Evolutionary conservation across 2,888 invertebrate species (phyloP), one percentile per base, ranked within the genome.

Genomic region (Tuta absoluta): DNA sequence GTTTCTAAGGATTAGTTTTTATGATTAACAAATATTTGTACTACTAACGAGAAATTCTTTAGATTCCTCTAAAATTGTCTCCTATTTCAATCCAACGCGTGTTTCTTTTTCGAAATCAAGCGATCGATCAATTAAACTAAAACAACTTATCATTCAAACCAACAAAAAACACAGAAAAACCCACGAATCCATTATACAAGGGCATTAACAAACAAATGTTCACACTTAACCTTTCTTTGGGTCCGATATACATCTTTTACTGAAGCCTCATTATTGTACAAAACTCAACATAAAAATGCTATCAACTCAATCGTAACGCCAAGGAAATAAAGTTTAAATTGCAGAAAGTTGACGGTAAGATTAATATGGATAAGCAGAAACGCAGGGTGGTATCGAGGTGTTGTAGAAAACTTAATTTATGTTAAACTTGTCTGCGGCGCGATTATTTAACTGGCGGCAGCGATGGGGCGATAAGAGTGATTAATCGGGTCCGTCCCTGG

Each of bases 121-220:
- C 77, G 75, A 83, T 83, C 82, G 76, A 86, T 87, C 86, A 85
- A 80, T 82, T 79, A 82, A 76, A 81, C 75, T 72, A 74, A 83
- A 86, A 84, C 86, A 85, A 87, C 86, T 86, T 86, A 86, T 87
- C 87, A 87, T 82, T 78, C 17, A 14, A 51, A n/a, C 28, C 72
- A 73, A 79, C 76, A 79, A 76, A 84, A 89, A 82, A 82, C 84
- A 76, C 78, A 75, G 85, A 87, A 82, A 81, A 87, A 84, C 78
- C 70, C 83, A 82, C 80, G 83, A 86, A 88, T 86, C 84, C 89
- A 89, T 89, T 89, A 90, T 81, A 87, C 83, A 81, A 82, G 82
- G 81, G 84, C 87, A 89, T 90, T 89, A 87, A 89, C 89, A 88
- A 90, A 91, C 91, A 90, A 90, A 90, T 90, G 90, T 90, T 90